Evolutionary conservation across 2,797 vertebrate genomes (phyloP).

Genomic region (Eulemur albifrons): DNA sequence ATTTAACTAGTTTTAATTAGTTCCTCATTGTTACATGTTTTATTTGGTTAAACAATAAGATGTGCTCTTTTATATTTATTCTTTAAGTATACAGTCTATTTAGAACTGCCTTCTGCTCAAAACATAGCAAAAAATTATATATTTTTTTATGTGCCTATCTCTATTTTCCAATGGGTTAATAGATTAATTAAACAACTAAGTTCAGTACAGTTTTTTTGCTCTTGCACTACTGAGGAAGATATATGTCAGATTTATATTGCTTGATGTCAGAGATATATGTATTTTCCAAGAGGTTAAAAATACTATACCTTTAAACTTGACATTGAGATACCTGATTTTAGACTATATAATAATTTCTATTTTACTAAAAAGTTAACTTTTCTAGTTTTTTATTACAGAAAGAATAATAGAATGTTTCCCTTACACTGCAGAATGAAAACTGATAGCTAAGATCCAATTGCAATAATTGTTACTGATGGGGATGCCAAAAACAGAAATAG

Average conservation of each 20-base stretch:
- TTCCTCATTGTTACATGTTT: too few relatives aligned
- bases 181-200: not conserved
- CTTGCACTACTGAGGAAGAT: not conserved
- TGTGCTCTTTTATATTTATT: not conserved
- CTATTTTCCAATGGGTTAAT: not conserved
- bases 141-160: not conserved
- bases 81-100: not conserved
- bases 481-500: constrained; percentile 19
- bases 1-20: not conserved
- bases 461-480: not conserved
- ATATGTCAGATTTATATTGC: not conserved
- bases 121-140: not conserved
- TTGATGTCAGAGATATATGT: not conserved
- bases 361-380: not conserved
- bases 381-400: not conserved
- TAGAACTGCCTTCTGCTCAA: not conserved
- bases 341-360: not conserved
- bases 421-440: not conserved
- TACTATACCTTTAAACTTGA: not conserved
- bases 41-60: not conserved
- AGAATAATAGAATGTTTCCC: not conserved
- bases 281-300: not conserved
- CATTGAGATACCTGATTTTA: not conserved
- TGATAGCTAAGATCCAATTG: not conserved
- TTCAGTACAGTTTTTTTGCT: not conserved